Conservation (phyloP, 2,888 invertebrate genomes). For the Apodemia mormo region DNA sequence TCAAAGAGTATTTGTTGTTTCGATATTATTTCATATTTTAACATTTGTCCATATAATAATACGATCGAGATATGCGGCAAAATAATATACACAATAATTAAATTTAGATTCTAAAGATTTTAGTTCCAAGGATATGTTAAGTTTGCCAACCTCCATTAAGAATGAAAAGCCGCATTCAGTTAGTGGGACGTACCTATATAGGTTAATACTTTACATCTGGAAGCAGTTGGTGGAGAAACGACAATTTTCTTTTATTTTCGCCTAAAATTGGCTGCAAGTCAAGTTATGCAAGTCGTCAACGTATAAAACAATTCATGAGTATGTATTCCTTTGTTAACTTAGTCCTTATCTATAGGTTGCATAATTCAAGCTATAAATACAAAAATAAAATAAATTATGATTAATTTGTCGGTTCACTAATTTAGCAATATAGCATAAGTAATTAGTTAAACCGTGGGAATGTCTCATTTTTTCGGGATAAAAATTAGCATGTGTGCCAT, state of each 20-base stretch:
- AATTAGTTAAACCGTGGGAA: too few species aligned
- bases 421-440: too few species aligned
- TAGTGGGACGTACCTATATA: slow-evolving; percentile 6
- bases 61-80: too few species aligned
- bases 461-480: too few species aligned
- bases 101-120: background rate
- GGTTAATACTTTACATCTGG: slow-evolving; percentile 14
- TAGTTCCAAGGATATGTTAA: background rate
- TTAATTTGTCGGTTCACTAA: too few species aligned
- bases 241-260: slow-evolving; percentile 15
- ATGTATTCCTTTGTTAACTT: background rate
- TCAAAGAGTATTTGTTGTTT: too few species aligned
- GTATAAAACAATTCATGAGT: background rate
- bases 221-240: background rate
- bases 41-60: too few species aligned
- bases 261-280: slow-evolving; percentile 4
- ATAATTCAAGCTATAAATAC: too few species aligned
- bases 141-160: slow-evolving; percentile 11
- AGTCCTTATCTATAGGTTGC: background rate
- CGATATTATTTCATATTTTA: too few species aligned
- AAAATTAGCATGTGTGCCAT: too few species aligned
- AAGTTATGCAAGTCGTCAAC: slow-evolving; percentile 14
- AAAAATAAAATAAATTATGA: too few species aligned
- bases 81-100: slow-evolving; percentile 18
- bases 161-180: background rate